Evolutionary conservation across 2,888 invertebrate genomes (phyloP).

Genomic region (Brachypalpus laphriformis): DNA sequence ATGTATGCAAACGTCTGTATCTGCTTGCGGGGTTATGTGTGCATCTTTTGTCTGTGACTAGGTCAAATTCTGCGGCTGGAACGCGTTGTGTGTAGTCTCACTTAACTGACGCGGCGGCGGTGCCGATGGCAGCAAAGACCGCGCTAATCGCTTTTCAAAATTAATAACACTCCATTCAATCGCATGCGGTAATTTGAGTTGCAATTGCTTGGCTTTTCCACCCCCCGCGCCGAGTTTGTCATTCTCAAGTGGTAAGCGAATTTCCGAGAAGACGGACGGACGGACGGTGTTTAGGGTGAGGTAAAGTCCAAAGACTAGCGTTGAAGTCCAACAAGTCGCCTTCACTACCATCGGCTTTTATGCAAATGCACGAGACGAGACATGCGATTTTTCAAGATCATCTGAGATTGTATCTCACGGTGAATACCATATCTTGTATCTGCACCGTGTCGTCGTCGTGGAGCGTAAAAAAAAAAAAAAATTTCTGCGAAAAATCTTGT

Average conservation of each 20-base stretch:
- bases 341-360: slow-evolving; percentile 34
- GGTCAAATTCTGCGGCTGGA: slow-evolving; percentile 37
- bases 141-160: slow-evolving; percentile 65
- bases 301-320: slow-evolving; percentile 49
- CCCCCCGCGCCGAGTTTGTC: not conserved
- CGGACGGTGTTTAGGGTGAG: slow-evolving; percentile 49
- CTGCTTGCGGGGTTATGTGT: not conserved
- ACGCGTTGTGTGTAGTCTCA: not conserved
- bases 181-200: slow-evolving; percentile 54
- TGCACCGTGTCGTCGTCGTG: too few species aligned
- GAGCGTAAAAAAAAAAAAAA: too few species aligned
- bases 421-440: not conserved
- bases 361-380: slow-evolving; percentile 40
- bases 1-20: too few species aligned
- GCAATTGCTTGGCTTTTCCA: slow-evolving; percentile 22
- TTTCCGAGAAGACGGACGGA: slow-evolving; percentile 29
- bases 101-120: not conserved
- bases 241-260: not conserved
- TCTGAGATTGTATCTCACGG: slow-evolving; percentile 36
- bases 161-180: slow-evolving; percentile 65
- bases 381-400: slow-evolving; percentile 58
- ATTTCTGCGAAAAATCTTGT: slow-evolving; percentile 42
- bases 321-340: slow-evolving; percentile 26
- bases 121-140: not conserved
- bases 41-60: slow-evolving; percentile 49